Percentiles rank a stretch among this genome's conserved stretches.
phyloP scores from a whole-genome alignment of 1,140 invertebrate species.

The Panulirus ornatus region DNA sequence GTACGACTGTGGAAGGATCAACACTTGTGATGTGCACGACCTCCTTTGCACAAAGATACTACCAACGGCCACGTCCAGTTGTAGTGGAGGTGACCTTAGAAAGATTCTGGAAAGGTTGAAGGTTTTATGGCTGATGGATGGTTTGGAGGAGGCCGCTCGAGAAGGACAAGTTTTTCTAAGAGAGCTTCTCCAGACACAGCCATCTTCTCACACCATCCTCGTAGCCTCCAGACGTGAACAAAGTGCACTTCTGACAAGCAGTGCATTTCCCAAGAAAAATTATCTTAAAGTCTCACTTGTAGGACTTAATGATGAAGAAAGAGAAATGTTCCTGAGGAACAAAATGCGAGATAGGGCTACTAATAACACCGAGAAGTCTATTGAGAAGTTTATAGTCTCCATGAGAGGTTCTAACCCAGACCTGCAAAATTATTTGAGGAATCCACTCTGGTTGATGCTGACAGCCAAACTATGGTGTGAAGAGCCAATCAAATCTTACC shows the following conservation, averaged over 20 bases:
- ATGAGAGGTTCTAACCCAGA: neutral
- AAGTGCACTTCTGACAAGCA: neutral
- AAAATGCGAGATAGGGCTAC: neutral
- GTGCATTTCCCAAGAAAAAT: neutral
- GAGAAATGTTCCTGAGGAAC: neutral
- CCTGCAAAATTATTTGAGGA: neutral
- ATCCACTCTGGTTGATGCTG: conserved; percentile 22
- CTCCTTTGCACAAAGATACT: neutral
- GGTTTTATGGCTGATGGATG: conserved; percentile 36
- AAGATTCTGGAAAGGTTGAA: neutral
- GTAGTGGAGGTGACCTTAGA: neutral
- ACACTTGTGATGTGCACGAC: conserved; percentile 8
- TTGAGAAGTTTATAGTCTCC: neutral
- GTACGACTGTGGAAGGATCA: neutral
- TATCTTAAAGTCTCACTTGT: neutral
- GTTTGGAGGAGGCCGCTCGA: conserved; percentile 18
- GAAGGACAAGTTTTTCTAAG: neutral
- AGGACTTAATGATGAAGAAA: neutral
- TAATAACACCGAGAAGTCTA: neutral
- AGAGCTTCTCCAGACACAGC: neutral
- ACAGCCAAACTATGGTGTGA: conserved; percentile 2
- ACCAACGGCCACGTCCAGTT: neutral
- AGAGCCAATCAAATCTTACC: neutral
- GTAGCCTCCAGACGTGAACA: conserved; percentile 14
- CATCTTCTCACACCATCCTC: conserved; percentile 4